These are phyloP conservation scores for Macrosoma leucophasiata DNA, from an alignment of 2,888 invertebrate genomes.

Conservation along the genomic window DNA sequence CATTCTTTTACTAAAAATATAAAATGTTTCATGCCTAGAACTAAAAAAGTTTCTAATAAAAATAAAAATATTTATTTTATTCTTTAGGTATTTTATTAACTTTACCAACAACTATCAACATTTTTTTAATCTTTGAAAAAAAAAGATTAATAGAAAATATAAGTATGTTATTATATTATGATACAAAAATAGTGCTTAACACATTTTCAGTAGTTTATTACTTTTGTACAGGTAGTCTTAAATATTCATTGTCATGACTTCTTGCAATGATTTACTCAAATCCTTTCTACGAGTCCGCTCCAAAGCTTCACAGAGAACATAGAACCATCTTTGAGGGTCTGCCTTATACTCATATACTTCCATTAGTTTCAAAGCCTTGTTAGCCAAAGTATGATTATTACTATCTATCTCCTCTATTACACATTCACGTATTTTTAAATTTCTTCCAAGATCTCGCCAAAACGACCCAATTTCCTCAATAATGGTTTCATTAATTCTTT, in stretches of 20 bases:
- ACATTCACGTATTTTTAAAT: constrained; percentile 49
- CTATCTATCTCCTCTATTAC: constrained; percentile 52
- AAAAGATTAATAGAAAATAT: too few species aligned
- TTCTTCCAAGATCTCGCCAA: constrained; percentile 58
- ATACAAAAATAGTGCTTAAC: too few species aligned
- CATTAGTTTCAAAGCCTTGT: constrained; percentile 46
- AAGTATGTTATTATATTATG: too few species aligned
- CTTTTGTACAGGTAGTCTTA: too few species aligned
- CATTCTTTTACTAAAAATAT: too few species aligned
- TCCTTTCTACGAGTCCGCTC: constrained; percentile 53
- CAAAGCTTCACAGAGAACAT: constrained; percentile 52
- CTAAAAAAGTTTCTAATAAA: too few species aligned
- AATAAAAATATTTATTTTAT: too few species aligned
- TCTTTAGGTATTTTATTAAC: too few species aligned
- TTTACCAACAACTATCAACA: too few species aligned
- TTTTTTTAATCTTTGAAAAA: too few species aligned
- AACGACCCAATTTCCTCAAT: constrained; percentile 49
- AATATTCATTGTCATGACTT: constrained; percentile 57
- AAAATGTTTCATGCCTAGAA: too few species aligned
- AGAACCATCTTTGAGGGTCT: constrained; percentile 56
- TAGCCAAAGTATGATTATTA: constrained; percentile 30
- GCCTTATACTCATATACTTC: constrained; percentile 39
- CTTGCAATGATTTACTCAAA: constrained; percentile 44
- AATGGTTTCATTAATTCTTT: constrained; percentile 46
- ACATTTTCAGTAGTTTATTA: too few species aligned